Base-by-base conservation (phyloP, 2,888 invertebrate species). In the Ectropis crepuscularia region DNA sequence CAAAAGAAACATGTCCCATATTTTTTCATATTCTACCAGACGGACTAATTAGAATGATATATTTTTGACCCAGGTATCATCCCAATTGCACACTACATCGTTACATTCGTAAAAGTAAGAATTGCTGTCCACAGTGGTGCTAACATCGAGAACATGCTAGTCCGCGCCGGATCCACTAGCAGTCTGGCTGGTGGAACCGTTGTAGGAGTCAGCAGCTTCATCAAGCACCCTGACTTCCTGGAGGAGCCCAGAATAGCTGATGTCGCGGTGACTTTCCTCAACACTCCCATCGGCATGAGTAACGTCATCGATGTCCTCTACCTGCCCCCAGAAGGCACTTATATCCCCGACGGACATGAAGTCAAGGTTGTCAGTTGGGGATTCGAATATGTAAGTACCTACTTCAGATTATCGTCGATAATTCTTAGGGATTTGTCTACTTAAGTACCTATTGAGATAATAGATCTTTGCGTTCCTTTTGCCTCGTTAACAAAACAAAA, bases 301-400 rank as follows among this genome's bases (percentile, higher is more conserved):
- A 58, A 58, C 46, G 70, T 66, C 7, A 70, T 86, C 47, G 65
- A 73, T 5, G 69, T 82, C 0, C 57, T 87, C 60, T 86, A 53
- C 67, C 74, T 89, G 2, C 88, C 88, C 0, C 81, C 83, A 0
- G 60, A 73, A 8, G 71, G 72, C 38, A 75, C 57, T 2, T 67
- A 50, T 53, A 80, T 88, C 9, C 70, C 79, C 11, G 84, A 84
- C 47, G 80, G 77, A 8, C 70, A 76, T 1, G 6, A 64, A 0
- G 68, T 83, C 16, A 77, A 75, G 47, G 63, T 85, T 16, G 80
- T 85, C 9, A 83, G 88, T 72, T 89, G 88, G 88, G 88, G 88
- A 59, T 88, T 86, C 45, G 83, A 83, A 64, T 67, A 72, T 49
- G 88, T 88, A 61, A 82, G 85, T 76, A 0, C 8, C 36, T 11